These are phyloP conservation scores for Chironomus striatipennis DNA, from an alignment of 1,140 invertebrate genomes.

Conservation along the genomic window DNA sequence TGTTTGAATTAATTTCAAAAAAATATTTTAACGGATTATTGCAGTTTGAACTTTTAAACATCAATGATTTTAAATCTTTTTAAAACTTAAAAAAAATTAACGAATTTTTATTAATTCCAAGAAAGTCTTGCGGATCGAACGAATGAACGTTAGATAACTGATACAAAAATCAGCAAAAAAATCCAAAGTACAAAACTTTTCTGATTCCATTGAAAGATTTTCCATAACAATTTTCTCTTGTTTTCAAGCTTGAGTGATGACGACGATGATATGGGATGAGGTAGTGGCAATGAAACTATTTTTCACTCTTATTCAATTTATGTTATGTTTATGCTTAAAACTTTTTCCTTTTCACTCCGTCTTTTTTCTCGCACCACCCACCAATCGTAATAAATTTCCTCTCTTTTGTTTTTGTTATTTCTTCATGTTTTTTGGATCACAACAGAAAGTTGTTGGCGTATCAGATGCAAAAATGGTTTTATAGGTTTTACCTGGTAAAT, in stretches of 20 bases:
- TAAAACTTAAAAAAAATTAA: too few species aligned
- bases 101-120: too few species aligned
- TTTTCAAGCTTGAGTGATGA: neutral
- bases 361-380: too few species aligned
- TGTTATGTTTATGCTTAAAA: neutral
- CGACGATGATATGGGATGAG: neutral
- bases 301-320: neutral
- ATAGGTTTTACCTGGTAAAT: slow-evolving; percentile 5
- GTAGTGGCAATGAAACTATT: neutral
- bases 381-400: neutral
- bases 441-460: neutral
- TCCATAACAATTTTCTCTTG: neutral
- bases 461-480: neutral
- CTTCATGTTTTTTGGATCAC: neutral
- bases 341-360: neutral
- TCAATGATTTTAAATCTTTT: too few species aligned
- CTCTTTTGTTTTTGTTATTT: neutral
- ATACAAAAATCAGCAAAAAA: too few species aligned
- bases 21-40: too few species aligned
- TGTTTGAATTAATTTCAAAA: too few species aligned
- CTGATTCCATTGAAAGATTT: slow-evolving; percentile 7
- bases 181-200: neutral
- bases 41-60: too few species aligned
- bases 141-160: too few species aligned
- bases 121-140: too few species aligned